Evolutionary conservation across 2,888 invertebrate genomes (phyloP).

Genomic region (Operophtera brumata): DNA sequence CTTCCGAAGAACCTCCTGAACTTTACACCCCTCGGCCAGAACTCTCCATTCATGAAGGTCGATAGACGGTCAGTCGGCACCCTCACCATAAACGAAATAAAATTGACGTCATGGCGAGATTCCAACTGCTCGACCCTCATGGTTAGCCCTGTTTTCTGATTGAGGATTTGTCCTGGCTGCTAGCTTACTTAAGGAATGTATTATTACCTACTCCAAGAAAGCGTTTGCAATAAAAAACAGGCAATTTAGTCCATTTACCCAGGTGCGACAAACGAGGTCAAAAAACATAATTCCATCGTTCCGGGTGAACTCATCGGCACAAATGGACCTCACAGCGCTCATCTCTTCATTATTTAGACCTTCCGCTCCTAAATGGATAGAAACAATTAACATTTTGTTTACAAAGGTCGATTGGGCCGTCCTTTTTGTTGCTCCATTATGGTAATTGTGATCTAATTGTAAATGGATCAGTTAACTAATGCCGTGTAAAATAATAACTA

Average conservation of each 20-base stretch:
- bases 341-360: constrained; percentile 37
- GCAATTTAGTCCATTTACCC: constrained; percentile 14
- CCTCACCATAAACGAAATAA: no score
- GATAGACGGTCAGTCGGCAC: no score
- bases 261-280: constrained; percentile 17
- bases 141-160: no score
- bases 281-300: constrained; percentile 22
- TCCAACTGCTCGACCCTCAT: no score
- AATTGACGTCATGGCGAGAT: no score
- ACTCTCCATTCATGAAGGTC: no score
- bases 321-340: constrained; percentile 20
- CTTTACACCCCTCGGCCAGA: no score
- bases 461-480: constrained; percentile 8
- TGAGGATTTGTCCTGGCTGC: no score
- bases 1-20: no score
- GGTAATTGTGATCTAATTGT: constrained; percentile 20
- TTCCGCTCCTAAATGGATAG: constrained; percentile 44
- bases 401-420: constrained; percentile 36
- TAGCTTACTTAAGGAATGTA: no score
- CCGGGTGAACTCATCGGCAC: constrained; percentile 23
- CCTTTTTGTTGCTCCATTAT: constrained; percentile 29
- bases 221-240: background rate
- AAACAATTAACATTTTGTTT: constrained; percentile 49
- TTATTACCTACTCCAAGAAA: no score
- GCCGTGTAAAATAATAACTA: constrained; percentile 1